Evolutionary conservation across 2,888 invertebrate genomes (phyloP), one percentile per base, ranked within the genome.

Genomic region (Achlya flavicornis): DNA sequence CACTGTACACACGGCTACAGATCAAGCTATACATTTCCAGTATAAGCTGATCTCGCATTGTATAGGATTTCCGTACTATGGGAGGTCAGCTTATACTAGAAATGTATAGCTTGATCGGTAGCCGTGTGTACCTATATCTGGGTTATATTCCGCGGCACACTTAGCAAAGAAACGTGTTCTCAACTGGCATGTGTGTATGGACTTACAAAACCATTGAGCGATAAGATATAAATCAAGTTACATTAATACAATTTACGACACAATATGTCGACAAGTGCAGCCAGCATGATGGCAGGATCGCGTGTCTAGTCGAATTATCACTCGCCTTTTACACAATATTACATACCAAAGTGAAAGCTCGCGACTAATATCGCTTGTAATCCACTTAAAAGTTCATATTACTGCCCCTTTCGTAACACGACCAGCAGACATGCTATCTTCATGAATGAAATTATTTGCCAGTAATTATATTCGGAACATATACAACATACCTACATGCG

Each of bases 311-410:
- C 81, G 67, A 84, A 88, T 89, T 86, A 89, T 84, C 83, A 80
- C 83, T 76, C 77, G 78, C 75, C 77, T 80, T 84, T 79, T 79
- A 81, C 80, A 75, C 77, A 76, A 77, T 85, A 83, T 84, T 85
- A 86, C 84, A 81, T 79, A 74, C 75, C 78, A 69, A 76, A 85
- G 86, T 85, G 84, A 88, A 89, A 87, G 83, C 85, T 74, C 69
- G 76, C 78, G 78, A 78, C 84, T 87, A 86, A 86, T 84, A 83
- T 77, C 75, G 78, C 82, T 83, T 81, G 86, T 89, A 88, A 89
- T 89, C 84, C 88, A 88, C 85, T 89, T 86, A 86, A 87, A 88
- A 86, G 79, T 83, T 83, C 79, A 81, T 83, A 83, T 76, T 74
- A 74, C 70, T 75, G 68, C 69, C 73, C 48, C 58, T 57, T 33